phyloP scores from a whole-genome alignment of 2,113 vertebrate species.

The Myrmophylax atrothorax region DNA sequence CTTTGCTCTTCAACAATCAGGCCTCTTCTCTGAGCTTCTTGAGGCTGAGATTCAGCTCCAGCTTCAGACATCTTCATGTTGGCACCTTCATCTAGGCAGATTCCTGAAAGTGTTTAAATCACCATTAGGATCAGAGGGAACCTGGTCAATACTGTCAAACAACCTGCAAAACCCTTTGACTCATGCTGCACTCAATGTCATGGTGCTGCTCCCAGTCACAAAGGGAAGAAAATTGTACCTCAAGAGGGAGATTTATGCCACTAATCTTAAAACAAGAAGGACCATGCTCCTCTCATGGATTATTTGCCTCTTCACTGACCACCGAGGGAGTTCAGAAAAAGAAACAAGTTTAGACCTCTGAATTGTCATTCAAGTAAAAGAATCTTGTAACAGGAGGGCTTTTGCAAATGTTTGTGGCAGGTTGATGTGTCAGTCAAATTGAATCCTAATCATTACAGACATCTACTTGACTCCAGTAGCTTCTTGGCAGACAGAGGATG shows the following conservation, averaged over 20 bases:
- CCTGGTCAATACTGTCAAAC: neutral
- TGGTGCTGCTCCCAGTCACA: neutral
- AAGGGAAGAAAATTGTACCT: neutral
- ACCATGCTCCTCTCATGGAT: rapidly evolving
- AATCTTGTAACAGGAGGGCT: neutral
- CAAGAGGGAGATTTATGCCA: neutral
- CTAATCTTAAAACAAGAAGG: neutral
- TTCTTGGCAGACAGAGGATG: neutral
- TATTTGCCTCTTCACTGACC: neutral
- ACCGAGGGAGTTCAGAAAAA: neutral
- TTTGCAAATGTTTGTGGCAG: neutral
- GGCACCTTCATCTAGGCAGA: neutral
- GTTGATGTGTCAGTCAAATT: neutral
- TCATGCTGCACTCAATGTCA: neutral
- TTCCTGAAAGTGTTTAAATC: neutral
- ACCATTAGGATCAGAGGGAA: neutral
- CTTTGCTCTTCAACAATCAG: neutral
- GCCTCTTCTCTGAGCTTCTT: neutral
- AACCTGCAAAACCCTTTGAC: neutral
- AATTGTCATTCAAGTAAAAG: neutral
- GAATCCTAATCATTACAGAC: neutral
- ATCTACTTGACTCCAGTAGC: neutral
- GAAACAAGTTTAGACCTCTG: neutral
- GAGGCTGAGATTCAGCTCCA: neutral
- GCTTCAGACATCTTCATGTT: neutral